Percentiles rank a stretch among this genome's conserved stretches.
Conservation (phyloP, 1,140 invertebrate species). For the Orussus abietinus region DNA sequence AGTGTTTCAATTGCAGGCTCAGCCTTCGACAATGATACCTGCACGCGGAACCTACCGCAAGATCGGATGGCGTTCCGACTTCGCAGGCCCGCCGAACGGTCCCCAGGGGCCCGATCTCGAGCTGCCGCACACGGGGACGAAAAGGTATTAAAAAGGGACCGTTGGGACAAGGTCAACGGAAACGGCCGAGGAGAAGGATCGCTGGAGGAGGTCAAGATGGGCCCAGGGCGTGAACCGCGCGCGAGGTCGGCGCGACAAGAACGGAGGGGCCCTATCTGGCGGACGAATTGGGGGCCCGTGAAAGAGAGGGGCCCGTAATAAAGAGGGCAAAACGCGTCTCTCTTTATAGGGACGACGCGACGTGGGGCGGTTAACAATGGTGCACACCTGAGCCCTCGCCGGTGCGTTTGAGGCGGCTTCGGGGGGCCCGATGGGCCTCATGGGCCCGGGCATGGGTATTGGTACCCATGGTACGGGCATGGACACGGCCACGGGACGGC, state of each 20-base stretch:
- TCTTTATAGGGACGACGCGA: slow-evolving; percentile 23
- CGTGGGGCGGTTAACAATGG: slow-evolving; percentile 44
- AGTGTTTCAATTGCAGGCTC: slow-evolving; percentile 47
- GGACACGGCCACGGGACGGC: slow-evolving; percentile 9
- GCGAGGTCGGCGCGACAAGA: not conserved
- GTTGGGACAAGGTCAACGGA: too few species aligned
- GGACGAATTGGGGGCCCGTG: not conserved
- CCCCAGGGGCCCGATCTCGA: too few species aligned
- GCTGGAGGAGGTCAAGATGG: too few species aligned
- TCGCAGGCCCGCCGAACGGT: too few species aligned
- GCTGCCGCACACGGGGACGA: too few species aligned
- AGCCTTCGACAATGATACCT: slow-evolving; percentile 39
- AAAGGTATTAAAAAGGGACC: too few species aligned
- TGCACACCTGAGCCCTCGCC: slow-evolving; percentile 40
- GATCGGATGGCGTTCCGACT: slow-evolving; percentile 50
- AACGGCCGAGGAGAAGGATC: too few species aligned
- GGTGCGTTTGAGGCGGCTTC: slow-evolving; percentile 35
- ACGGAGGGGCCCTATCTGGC: not conserved
- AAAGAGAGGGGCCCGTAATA: slow-evolving; percentile 29
- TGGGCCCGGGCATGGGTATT: too few species aligned
- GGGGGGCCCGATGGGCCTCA: too few species aligned
- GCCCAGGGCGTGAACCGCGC: too few species aligned
- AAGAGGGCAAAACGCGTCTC: slow-evolving; percentile 32
- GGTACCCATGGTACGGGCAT: slow-evolving; percentile 11
- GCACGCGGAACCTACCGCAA: slow-evolving; percentile 45